Percentiles rank a stretch among this genome's conserved stretches.
Conservation (phyloP, 2,113 vertebrate genomes). For the Capra hircus region DNA sequence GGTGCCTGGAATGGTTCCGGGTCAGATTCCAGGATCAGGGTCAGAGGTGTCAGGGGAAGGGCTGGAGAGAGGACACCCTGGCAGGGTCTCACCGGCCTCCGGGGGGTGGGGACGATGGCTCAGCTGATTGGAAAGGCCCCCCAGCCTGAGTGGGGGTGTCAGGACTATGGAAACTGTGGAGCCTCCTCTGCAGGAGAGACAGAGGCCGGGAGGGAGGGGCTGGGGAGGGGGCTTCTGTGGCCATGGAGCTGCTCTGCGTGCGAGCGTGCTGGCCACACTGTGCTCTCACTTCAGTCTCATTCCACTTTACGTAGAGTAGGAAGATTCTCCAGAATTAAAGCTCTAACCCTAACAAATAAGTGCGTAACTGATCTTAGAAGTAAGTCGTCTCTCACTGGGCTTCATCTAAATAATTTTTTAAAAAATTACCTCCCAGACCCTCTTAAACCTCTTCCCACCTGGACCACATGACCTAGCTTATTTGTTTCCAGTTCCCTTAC, state of each 20-base stretch:
- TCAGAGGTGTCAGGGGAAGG: neutral
- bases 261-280: accelerated
- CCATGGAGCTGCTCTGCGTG: accelerated
- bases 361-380: neutral
- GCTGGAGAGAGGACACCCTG: neutral
- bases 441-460: neutral
- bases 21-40: neutral
- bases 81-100: neutral
- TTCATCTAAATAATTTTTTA: too few relatives aligned
- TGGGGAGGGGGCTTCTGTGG: accelerated
- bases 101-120: neutral
- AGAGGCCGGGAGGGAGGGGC: neutral
- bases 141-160: neutral
- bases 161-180: too few relatives aligned
- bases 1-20: too few relatives aligned
- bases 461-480: neutral
- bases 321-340: neutral
- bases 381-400: accelerated
- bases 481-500: neutral
- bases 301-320: accelerated
- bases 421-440: neutral
- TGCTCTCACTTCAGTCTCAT: accelerated
- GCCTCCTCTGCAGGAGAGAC: accelerated
- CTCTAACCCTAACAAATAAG: too few relatives aligned
- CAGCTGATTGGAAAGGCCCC: neutral